Conservation (phyloP, 2,797 vertebrate genomes). For the Crypturellus tataupa region DNA sequence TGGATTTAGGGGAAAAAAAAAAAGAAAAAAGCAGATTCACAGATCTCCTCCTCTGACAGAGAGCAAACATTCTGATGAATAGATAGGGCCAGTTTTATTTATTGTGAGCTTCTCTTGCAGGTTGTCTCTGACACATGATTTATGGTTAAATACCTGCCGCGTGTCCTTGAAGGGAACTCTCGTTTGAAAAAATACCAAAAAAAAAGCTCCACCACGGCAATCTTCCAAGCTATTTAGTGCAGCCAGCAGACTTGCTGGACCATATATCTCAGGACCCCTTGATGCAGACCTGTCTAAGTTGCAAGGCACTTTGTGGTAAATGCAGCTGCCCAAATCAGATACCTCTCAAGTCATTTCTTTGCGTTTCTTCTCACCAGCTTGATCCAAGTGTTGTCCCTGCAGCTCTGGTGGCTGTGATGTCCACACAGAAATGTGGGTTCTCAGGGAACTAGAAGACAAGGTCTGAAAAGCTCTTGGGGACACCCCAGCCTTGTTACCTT, state of each 20-base stretch:
- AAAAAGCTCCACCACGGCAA: neutral
- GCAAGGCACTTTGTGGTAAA: neutral
- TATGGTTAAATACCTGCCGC: neutral
- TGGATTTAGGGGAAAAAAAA: neutral
- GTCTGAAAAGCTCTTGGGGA: neutral
- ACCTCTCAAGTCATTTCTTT: neutral
- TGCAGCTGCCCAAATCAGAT: neutral
- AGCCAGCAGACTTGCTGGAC: neutral
- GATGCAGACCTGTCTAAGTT: neutral
- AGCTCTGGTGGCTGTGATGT: neutral
- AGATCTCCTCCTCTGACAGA: neutral
- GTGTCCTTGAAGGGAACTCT: neutral
- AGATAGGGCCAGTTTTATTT: neutral
- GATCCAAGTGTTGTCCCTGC: neutral
- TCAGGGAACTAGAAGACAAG: neutral
- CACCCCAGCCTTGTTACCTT: neutral
- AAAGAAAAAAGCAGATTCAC: neutral
- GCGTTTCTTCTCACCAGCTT: neutral
- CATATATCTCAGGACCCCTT: neutral
- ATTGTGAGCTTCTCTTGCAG: neutral
- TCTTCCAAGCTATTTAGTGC: neutral
- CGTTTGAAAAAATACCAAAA: neutral
- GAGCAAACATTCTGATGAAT: neutral
- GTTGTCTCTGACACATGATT: neutral
- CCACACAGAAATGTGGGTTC: neutral